Evolutionary conservation across 2,113 vertebrate genomes (phyloP), one percentile per base, ranked within the genome.

Genomic region (Anarrhichthys ocellatus): DNA sequence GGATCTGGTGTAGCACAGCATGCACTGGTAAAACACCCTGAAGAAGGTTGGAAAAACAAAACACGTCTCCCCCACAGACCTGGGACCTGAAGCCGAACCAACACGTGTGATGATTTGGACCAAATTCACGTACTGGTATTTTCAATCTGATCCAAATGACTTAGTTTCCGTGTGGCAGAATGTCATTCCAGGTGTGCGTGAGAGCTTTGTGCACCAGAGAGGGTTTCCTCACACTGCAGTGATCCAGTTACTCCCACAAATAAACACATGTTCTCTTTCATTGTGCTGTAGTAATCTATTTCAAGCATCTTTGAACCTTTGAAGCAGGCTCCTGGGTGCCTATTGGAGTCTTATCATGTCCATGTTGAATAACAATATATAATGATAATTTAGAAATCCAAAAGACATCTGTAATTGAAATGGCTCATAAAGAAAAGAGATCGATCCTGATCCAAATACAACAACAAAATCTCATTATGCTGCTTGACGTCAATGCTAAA

Each of bases 181-280:
- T 9, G 11, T 46, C 27, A 44, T 27, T 71, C 36, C 76, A 84
- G 52, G 38, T 79, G 17, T 72, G 11, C 27, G 29, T 22, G 72
- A 27, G 20, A 73, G 38, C 27, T 54, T 58, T 66, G 69, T 74
- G 80, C 68, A 63, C 67, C 52, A 78, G 71, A 59, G 29, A 62
- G 29, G 73, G 61, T 56, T 83, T 42, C 64, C 77, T 68, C 48
- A 42, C 42, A 10, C 81, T 89, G 89, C 90, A 90, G 77, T 36
- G 85, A 89, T 91, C 90, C 83, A 91, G 79, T 36, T 27, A 80
- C 62, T 71, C 13, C 27, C 0, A 14, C 66, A 40, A n/a, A 14
- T 38, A n/a, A 69, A 58, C 0, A 8, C 1, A 6, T 32, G n/a
- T 13, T 36, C 18, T 32, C 11, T 40, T 73, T 69, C 17, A 34